Evolutionary conservation across 2,113 vertebrate species (phyloP), one percentile per base, ranked within the genome.

Genomic region (Podiceps cristatus): DNA sequence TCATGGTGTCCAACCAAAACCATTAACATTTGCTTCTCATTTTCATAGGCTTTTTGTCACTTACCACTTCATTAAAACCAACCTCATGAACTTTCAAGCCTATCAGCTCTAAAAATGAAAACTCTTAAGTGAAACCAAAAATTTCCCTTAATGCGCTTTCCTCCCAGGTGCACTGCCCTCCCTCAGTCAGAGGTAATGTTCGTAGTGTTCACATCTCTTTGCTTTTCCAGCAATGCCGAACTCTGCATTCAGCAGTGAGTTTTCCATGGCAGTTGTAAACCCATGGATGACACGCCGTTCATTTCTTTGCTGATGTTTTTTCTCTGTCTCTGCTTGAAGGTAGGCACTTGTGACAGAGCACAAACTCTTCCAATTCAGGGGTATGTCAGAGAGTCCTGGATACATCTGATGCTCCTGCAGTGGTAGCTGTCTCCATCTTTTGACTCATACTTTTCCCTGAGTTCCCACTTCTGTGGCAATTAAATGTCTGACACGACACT

Each of bases 201-300:
- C 1, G 0, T 4, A 23, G 19, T 1, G 0, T 50, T 66, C 25
- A 14, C 0, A 0, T 47, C 24, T 33, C 3, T n/a, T 45, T 60
- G 28, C 28, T 74, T 85, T 82, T 71, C 31, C 62, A 58, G 42
- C 25, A 63, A 14, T 53, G 47, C 37, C 1, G 1, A 35, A 16
- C 11, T 58, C 45, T 10, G 28, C 52, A 3, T 1, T 49, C 14
- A 37, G 35, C 50, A 76, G 18, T 6, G 44, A 72, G 13, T 49
- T 56, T 71, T 90, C 37, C 20, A 4, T 2, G 4, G 47, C 25
- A 50, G 11, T 4, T 52, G 25, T 52, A 59, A 81, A 42, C 58
- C 24, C 0, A 0, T 35, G 31, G 18, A 15, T 40, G 23, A 22
- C 22, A 18, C 13, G 18, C 14, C 18, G 6, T 28, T 49, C 27